Conservation (phyloP, 2,113 vertebrate species). For the Erythrocercus mccallii region DNA sequence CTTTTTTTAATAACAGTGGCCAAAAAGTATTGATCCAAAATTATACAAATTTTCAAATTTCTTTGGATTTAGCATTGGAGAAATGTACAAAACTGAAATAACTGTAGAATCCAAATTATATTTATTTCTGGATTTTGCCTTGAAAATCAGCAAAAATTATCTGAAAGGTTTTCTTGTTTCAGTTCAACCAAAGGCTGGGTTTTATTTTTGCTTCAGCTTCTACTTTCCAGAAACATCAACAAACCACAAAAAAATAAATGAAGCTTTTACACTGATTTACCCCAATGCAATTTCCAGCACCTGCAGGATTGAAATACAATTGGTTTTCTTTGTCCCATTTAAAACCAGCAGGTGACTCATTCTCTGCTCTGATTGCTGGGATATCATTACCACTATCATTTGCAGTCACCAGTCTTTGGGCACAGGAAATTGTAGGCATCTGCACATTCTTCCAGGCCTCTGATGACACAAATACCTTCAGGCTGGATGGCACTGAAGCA, state of each 20-base stretch:
- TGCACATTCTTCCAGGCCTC: background rate
- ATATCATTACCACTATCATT: conserved; percentile 19
- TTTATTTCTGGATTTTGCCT: background rate
- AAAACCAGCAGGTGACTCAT: conserved; percentile 26
- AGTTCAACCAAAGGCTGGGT: accelerated
- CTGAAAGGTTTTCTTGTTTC: background rate
- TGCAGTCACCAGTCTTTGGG: background rate
- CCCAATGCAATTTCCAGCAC: background rate
- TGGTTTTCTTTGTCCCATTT: background rate
- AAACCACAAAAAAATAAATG: background rate
- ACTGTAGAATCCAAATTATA: background rate
- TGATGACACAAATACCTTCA: background rate
- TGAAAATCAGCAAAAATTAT: background rate
- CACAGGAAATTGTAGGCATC: background rate
- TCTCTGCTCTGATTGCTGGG: conserved; percentile 26
- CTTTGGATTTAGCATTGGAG: background rate
- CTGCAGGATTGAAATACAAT: background rate
- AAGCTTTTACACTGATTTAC: background rate
- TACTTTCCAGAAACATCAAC: background rate
- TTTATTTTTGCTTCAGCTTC: background rate
- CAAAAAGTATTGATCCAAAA: background rate
- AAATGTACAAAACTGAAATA: background rate
- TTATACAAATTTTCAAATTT: background rate
- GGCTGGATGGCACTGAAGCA: background rate
- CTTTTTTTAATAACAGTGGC: background rate